Base-by-base conservation (phyloP, 2,113 vertebrate genomes). In the Pholis gunnellus region DNA sequence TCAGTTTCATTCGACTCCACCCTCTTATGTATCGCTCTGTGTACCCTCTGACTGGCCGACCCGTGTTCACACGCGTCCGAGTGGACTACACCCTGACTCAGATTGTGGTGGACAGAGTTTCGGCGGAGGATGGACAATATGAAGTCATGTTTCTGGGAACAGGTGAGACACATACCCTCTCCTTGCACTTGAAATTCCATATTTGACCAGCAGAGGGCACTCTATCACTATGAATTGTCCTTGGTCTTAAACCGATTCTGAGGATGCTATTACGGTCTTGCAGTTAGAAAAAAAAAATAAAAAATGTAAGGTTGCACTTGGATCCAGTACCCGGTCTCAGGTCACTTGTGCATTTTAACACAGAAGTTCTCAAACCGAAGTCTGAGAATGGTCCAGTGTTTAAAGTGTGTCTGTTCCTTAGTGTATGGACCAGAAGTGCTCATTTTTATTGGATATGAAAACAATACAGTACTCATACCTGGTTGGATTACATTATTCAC, bases 61-160 rank as follows among this genome's bases (percentile, higher is more conserved):
- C 98, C 0, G 96, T 97, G 6, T 99, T 99, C 91, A 98, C 96
- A 1, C 94, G 94, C 1, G 95, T 97, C 78, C 96, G 96, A 0
- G 97, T 97, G 52, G 97, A 99, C 83, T 99, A 99, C 92, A 95
- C 94, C 0, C 92, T 99, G 77, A 99, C 97, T 0, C 97, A 98
- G 91, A 95, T 99, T 0, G 97, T 97, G 48, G 98, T 99, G 90
- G 98, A 99, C 87, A 97, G 96, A 0, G 98, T 99, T 3, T 74
- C 95, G 31, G 98, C 98, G 22, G 98, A 99, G 86, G 98, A 99
- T 0, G 98, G 98, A 6, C 98, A 97, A 0, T 99, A 99, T 13
- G 97, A 98, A 10, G 97, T 99, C 56, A 97, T 99, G 95, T 99
- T 99, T 86, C 94, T 99, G 8, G 98, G 97, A 69, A 99, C 98